Evolutionary conservation across 2,113 vertebrate species (phyloP).

Genomic region (Lagopus leucura): DNA sequence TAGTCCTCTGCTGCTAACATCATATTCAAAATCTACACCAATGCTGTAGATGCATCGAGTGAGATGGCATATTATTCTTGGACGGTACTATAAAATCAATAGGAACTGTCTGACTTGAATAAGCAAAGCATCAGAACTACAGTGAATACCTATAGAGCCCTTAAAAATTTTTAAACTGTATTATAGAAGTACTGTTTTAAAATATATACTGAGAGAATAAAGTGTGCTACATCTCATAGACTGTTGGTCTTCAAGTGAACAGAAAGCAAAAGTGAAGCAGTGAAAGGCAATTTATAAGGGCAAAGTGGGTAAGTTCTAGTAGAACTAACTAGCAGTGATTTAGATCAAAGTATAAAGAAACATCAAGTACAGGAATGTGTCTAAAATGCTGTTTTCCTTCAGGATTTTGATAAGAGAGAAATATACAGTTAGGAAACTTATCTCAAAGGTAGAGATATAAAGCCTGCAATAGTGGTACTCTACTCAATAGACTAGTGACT

Average conservation of each 20-base stretch:
- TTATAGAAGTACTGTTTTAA: background rate
- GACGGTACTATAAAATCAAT: constrained; percentile 2
- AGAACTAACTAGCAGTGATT: background rate
- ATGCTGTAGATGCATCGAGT: background rate
- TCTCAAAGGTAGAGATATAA: background rate
- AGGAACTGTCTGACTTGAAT: background rate
- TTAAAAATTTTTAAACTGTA: background rate
- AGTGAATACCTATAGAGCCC: background rate
- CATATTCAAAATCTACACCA: background rate
- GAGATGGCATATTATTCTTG: background rate
- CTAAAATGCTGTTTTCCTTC: background rate
- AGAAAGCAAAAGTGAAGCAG: background rate
- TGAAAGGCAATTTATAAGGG: background rate
- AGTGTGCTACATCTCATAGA: background rate
- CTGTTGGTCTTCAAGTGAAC: background rate
- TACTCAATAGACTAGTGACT: background rate
- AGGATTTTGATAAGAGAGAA: background rate
- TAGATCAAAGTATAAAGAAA: background rate
- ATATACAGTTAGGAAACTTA: background rate
- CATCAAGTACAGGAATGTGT: background rate
- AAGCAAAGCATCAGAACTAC: background rate
- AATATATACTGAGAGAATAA: background rate
- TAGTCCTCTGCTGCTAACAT: background rate
- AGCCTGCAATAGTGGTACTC: background rate
- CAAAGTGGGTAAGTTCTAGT: background rate